Evolutionary conservation across 2,113 vertebrate species (phyloP), one percentile per base, ranked within the genome.

Genomic region (Pyxicephalus adspersus): DNA sequence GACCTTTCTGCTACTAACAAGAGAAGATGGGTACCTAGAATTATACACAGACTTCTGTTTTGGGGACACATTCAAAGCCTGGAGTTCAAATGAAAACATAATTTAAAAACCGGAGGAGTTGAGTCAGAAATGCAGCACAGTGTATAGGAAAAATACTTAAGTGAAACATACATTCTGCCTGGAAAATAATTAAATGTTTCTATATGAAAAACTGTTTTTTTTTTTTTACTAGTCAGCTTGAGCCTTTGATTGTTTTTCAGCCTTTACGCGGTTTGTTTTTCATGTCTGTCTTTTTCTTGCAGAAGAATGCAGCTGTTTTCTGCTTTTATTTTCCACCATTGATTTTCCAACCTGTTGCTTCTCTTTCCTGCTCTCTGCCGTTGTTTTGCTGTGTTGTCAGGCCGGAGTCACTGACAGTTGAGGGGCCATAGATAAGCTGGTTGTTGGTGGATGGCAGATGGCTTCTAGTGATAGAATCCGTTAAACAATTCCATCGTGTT

Each of bases 401-500:
- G n/a, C 52, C 15, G 25, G 19, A 73, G 70, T 31, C 52, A 19
- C 26, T 29, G 70, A 31, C 70, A 57, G 57, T 52, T 52, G 67
- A 58, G 54, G 55, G 54, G 20, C 54, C 20, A 29, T 22, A 16
- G 29, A 55, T 60, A 75, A 60, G 20, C 72, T 38, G 54, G 55
- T 31, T 75, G 54, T 60, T 78, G 52, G 17, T 51, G 31, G 45
- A 5, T 34, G 54, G 34, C 77, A 68, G 64, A 34, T 60, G 65
- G 52, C 52, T 7, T 26, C 18, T 60, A 67, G 63, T 54, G 25
- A 54, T 64, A 28, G 22, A 18, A 15, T 28, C 23, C 22, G 22
- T 61, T 61, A 58, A 75, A 51, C 64, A 11, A 45, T 45, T 70
- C 64, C 65, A 26, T 72, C 51, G 20, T 68, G 65, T 61, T 45